Conservation (phyloP, 2,888 invertebrate species). For the Pachymerium ferrugineum region DNA sequence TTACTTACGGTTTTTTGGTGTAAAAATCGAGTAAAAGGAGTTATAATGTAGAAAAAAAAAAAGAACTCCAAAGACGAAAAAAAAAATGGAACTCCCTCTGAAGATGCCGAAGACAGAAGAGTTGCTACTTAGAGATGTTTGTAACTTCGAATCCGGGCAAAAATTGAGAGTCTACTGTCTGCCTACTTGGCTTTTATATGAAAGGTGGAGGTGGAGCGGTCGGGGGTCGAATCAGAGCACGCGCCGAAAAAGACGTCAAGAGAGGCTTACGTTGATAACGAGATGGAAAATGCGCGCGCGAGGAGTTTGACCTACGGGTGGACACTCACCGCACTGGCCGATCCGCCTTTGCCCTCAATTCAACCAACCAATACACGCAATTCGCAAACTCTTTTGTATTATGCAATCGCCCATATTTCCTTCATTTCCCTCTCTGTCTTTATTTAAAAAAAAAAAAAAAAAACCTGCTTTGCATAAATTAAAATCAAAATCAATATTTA, state of each 20-base stretch:
- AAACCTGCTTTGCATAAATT: too few relatives aligned
- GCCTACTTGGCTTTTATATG: background rate
- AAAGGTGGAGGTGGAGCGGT: constrained; percentile 4
- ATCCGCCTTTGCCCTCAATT: constrained; percentile 13
- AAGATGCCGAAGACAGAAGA: too few relatives aligned
- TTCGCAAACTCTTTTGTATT: background rate
- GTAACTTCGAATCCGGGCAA: background rate
- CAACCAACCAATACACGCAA: background rate
- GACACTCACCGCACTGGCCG: constrained; percentile 1
- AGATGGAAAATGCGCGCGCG: constrained; percentile 13
- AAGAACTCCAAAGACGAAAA: too few relatives aligned
- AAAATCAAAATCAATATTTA: too few relatives aligned
- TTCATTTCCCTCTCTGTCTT: background rate
- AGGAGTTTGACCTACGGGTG: constrained; percentile 13
- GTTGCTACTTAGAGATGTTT: too few relatives aligned
- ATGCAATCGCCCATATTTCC: background rate
- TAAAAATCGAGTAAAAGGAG: too few relatives aligned
- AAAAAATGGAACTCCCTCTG: too few relatives aligned
- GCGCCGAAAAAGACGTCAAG: constrained; percentile 3
- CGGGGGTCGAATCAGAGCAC: constrained; percentile 13
- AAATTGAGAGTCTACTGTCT: constrained; percentile 8
- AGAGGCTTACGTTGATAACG: constrained; percentile 9
- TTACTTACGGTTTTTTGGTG: too few relatives aligned
- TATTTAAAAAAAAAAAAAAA: background rate
- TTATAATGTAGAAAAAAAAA: too few relatives aligned